These are phyloP conservation scores for Aepyceros melampus DNA, from an alignment of 2,113 vertebrate species.

Conservation along the genomic window DNA sequence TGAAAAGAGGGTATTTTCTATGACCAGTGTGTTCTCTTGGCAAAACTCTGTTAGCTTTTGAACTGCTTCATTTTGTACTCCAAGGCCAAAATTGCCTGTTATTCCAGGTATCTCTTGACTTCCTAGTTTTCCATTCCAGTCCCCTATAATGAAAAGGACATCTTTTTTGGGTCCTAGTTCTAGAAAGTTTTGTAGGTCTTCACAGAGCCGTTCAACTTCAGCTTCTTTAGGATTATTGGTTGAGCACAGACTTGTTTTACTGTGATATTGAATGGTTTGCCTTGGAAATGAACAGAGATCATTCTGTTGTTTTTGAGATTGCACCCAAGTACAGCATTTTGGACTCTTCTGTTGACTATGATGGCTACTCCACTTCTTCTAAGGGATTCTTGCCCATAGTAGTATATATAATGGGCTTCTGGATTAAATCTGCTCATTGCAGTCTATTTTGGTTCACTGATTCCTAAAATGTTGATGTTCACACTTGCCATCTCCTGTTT, in stretches of 20 bases:
- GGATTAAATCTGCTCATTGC: background rate
- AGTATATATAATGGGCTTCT: background rate
- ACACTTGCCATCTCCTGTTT: background rate
- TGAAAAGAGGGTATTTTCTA: background rate
- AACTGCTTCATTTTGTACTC: background rate
- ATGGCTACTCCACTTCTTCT: background rate
- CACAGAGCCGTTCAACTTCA: background rate
- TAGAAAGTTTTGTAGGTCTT: background rate
- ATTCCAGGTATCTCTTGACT: background rate
- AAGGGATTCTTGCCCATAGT: background rate
- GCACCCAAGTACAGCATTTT: background rate
- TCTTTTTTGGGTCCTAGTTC: background rate
- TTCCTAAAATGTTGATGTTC: background rate
- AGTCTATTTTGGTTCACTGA: background rate
- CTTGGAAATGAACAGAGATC: background rate
- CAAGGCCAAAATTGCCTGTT: background rate
- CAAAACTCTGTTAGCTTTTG: background rate
- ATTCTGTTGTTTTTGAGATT: background rate
- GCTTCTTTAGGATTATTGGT: background rate
- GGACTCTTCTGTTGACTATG: background rate
- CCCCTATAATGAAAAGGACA: background rate
- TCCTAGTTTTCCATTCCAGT: background rate
- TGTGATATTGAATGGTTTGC: background rate
- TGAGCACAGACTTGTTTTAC: background rate
- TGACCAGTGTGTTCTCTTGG: background rate